phyloP scores from a whole-genome alignment of 2,113 vertebrate genomes.

The Azemiops feae region DNA sequence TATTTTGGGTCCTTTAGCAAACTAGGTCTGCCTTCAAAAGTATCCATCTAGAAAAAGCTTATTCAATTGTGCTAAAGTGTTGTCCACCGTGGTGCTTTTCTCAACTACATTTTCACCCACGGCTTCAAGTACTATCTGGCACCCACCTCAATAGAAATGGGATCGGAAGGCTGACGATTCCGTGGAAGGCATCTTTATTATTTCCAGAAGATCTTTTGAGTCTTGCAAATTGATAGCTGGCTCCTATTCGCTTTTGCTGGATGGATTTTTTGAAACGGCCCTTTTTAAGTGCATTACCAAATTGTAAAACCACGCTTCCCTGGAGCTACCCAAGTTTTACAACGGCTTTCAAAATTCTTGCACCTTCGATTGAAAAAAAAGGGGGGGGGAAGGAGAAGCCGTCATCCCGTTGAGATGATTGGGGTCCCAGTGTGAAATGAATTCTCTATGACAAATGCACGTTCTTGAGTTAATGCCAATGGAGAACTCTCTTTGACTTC shows the following conservation, averaged over 20 bases:
- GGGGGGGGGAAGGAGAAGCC: neutral
- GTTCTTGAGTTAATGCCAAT: neutral
- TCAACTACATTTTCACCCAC: constrained; percentile 38
- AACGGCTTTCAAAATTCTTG: neutral
- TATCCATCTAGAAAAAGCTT: neutral
- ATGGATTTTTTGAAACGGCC: too few relatives aligned
- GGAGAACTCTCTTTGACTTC: neutral
- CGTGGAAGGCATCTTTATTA: constrained; percentile 49
- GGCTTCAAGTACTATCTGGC: constrained; percentile 33
- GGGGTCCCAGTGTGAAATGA: accelerated
- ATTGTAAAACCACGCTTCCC: constrained; percentile 34
- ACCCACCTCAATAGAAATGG: constrained; percentile 42
- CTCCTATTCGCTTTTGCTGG: constrained; percentile 17
- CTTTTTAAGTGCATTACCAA: constrained; percentile 35
- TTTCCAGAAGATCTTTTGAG: constrained; percentile 50
- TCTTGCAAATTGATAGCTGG: constrained; percentile 52
- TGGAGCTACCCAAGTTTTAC: constrained; percentile 7
- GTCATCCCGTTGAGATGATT: neutral
- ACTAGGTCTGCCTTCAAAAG: neutral
- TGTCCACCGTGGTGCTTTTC: neutral
- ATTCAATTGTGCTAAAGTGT: neutral
- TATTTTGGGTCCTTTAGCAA: constrained; percentile 3
- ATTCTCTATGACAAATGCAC: accelerated
- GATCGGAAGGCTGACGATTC: neutral
- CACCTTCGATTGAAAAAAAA: neutral